Evolutionary conservation across 1,140 invertebrate species (phyloP), one percentile per base, ranked within the genome.

Genomic region (Pseudomyrmex concolor): DNA sequence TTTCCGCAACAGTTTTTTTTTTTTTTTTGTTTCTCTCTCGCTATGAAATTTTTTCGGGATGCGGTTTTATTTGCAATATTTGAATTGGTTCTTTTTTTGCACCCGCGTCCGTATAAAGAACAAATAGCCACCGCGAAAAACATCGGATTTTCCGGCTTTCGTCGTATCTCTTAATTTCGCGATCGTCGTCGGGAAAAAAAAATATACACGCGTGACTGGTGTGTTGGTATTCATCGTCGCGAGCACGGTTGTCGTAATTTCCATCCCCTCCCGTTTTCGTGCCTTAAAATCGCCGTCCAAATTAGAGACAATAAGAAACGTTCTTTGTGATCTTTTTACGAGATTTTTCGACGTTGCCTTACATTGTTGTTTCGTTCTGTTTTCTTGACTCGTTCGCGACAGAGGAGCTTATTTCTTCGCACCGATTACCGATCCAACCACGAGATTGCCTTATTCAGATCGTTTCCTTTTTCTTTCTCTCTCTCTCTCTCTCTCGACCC

Each of bases 251-350:
- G 91, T 92, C 91, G 90, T 34, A 34, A 34, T 34, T 34, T 34
- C 34, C 5, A 34, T 7, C 34, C 85, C 85, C 66, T 62, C 54
- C 62, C 68, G 87, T 7, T 78, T 64, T 64, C 80, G 91, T 92
- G 91, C 91, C 91, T 92, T 92, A 91, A 83, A 77, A 86, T 89
- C 87, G 82, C 91, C 91, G 91, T 92, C 91, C 91, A 89, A n/a
- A 76, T 67, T 51, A 34, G 83, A 77, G 87, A 88, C 87, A 88
- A 88, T 88, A 88, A 88, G 34, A 34, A 34, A 34, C 60, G 72
- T 83, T 72, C 71, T 85, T 71, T 73, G 25, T 59, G 55, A 50
- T 17, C 2, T 19, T 50, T 62, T 43, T 60, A 19, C 48, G 48
- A 67, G 50, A 78, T 43, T 50, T 25, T 73, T 70, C 17, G 45